A percentile compares a stretch with the other conserved stretches of the same genome.
Evolutionary conservation across 1,140 invertebrate species (phyloP).

Genomic region (Conus betulinus): DNA sequence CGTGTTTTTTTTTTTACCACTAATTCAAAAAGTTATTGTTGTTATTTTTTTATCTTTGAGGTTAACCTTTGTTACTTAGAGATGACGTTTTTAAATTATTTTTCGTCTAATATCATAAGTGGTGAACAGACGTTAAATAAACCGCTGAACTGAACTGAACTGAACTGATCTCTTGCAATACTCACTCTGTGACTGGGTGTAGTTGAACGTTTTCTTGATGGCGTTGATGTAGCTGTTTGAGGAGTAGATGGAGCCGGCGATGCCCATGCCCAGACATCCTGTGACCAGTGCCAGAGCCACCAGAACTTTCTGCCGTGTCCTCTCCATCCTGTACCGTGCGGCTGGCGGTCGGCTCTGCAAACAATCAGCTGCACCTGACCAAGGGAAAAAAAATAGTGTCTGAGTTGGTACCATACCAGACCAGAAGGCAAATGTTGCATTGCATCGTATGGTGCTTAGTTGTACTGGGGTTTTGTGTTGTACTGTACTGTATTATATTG

Average conservation of each 20-base stretch:
- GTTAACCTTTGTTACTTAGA: no score
- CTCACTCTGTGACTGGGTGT: slow-evolving; percentile 63
- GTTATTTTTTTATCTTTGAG: no score
- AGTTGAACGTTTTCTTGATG: slow-evolving; percentile 63
- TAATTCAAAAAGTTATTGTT: no score
- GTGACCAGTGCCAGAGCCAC: slow-evolving; percentile 53
- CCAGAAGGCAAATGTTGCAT: no score
- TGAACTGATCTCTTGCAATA: no score
- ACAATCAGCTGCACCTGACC: background rate
- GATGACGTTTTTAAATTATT: no score
- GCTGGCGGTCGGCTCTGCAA: background rate
- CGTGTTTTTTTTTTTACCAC: no score
- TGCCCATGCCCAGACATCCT: slow-evolving; percentile 59
- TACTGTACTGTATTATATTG: background rate
- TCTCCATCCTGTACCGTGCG: background rate
- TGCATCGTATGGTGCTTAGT: background rate
- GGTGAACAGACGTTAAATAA: no score
- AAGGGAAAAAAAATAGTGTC: background rate
- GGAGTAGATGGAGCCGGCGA: slow-evolving; percentile 61
- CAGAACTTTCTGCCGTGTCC: slow-evolving; percentile 23
- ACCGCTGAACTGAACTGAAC: no score
- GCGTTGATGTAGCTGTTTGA: slow-evolving; percentile 62
- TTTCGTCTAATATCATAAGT: no score
- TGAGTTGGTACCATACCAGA: background rate
- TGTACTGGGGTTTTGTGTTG: background rate